Evolutionary conservation across 2,113 vertebrate genomes (phyloP).

Genomic region (Sterrhoptilus dennistouni): DNA sequence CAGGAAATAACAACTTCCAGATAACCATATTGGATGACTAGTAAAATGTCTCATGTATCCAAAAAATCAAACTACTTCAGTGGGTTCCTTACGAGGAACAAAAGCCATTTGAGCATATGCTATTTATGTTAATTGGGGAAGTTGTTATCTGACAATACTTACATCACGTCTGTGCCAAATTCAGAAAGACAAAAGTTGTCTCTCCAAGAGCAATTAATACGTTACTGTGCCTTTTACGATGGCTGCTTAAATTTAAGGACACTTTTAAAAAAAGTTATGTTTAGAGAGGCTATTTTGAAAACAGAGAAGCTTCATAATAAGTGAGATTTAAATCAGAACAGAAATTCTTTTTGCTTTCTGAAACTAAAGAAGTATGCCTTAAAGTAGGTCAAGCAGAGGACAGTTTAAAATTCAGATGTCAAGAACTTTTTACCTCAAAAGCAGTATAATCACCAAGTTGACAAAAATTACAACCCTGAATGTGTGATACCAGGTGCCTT

Average conservation of each 20-base stretch:
- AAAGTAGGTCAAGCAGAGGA: neutral
- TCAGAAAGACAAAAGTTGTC: neutral
- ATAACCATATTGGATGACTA: neutral
- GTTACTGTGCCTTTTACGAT: neutral
- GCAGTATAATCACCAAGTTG: neutral
- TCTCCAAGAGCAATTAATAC: neutral
- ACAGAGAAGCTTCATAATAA: neutral
- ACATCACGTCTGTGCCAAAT: neutral
- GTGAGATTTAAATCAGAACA: neutral
- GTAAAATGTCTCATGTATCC: neutral
- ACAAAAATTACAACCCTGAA: neutral
- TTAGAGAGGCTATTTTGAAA: neutral
- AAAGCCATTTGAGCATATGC: conserved; percentile 2
- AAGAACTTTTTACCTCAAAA: neutral
- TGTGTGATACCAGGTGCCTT: neutral
- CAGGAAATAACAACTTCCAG: neutral
- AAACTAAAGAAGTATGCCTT: neutral
- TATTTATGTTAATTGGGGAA: conserved; percentile 14
- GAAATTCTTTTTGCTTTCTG: neutral
- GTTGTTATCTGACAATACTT: neutral
- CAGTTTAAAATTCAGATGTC: neutral
- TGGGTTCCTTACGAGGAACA: neutral
- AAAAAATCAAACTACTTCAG: neutral
- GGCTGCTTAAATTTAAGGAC: neutral
- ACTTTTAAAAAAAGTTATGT: neutral